Conservation (phyloP, 2,797 vertebrate species). For the Enteromius fasciolatus region DNA sequence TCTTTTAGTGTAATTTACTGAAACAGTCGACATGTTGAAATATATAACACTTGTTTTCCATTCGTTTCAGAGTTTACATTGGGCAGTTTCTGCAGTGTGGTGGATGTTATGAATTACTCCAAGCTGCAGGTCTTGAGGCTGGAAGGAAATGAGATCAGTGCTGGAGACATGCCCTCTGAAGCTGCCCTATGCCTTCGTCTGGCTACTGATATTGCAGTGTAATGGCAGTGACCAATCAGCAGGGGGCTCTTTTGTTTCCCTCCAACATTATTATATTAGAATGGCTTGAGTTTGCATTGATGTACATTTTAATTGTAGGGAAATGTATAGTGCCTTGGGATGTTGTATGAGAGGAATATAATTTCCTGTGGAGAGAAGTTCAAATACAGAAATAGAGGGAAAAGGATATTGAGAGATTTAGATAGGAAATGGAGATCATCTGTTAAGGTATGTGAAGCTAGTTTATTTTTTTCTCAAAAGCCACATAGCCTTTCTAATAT, state of each 20-base stretch:
- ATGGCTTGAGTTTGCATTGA: conserved; percentile 7
- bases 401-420: conserved; percentile 31
- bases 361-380: conserved; percentile 37
- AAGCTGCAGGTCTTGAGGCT: conserved; percentile 89
- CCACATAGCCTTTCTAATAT: background rate
- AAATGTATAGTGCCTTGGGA: conserved; percentile 6
- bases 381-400: conserved; percentile 25
- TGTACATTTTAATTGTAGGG: conserved; percentile 20
- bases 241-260: conserved; percentile 31
- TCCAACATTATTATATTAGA: conserved; percentile 3
- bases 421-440: conserved; percentile 36
- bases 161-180: conserved; percentile 83
- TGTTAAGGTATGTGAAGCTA: conserved; percentile 32
- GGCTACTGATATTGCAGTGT: conserved; percentile 86
- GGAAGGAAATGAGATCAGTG: conserved; percentile 89
- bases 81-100: conserved; percentile 89
- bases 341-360: conserved; percentile 21
- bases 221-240: conserved; percentile 52
- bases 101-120: conserved; percentile 91
- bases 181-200: conserved; percentile 86
- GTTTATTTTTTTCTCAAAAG: conserved; percentile 3
- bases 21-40: background rate
- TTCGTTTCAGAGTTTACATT: conserved; percentile 86
- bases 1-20: background rate
- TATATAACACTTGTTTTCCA: background rate